A percentile compares a stretch with the other conserved stretches of the same genome.
Evolutionary conservation across 2,888 invertebrate genomes (phyloP).

Genomic region (Neoaliturus tenellus): DNA sequence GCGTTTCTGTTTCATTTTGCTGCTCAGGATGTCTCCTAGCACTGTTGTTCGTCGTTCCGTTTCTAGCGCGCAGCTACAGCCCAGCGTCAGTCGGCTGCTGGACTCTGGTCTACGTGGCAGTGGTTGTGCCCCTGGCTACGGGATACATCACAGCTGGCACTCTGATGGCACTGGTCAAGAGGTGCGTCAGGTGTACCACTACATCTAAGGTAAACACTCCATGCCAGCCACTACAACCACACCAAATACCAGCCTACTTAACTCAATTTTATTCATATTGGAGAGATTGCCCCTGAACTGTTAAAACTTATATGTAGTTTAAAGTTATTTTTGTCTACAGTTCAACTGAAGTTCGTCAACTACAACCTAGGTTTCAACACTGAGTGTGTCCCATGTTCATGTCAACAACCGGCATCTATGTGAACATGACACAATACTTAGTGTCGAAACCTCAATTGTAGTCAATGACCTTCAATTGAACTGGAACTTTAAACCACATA

Average conservation of each 20-base stretch:
- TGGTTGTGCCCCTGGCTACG: conserved; percentile 65
- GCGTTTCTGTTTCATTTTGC: background rate
- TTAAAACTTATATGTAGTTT: too few species aligned
- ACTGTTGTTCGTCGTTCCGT: conserved; percentile 64
- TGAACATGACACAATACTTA: too few species aligned
- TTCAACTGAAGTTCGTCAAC: too few species aligned
- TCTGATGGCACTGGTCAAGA: conserved; percentile 58
- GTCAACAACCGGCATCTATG: too few species aligned
- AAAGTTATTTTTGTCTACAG: too few species aligned
- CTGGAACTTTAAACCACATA: too few species aligned
- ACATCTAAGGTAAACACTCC: conserved; percentile 15
- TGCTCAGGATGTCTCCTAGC: conserved; percentile 65
- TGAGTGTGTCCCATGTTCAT: too few species aligned
- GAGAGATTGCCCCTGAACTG: too few species aligned
- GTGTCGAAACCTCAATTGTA: too few species aligned
- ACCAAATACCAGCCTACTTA: conserved; percentile 12
- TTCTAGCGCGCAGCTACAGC: conserved; percentile 62
- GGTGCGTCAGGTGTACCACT: conserved; percentile 46
- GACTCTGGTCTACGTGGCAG: conserved; percentile 60
- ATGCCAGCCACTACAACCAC: conserved; percentile 16
- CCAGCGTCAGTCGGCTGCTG: conserved; percentile 58
- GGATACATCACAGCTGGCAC: conserved; percentile 62
- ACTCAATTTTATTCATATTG: too few species aligned
- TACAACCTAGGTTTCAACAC: too few species aligned
- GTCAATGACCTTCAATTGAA: too few species aligned